Evolutionary conservation across 2,113 vertebrate genomes (phyloP).

Genomic region (Psilopsiagon aymara): DNA sequence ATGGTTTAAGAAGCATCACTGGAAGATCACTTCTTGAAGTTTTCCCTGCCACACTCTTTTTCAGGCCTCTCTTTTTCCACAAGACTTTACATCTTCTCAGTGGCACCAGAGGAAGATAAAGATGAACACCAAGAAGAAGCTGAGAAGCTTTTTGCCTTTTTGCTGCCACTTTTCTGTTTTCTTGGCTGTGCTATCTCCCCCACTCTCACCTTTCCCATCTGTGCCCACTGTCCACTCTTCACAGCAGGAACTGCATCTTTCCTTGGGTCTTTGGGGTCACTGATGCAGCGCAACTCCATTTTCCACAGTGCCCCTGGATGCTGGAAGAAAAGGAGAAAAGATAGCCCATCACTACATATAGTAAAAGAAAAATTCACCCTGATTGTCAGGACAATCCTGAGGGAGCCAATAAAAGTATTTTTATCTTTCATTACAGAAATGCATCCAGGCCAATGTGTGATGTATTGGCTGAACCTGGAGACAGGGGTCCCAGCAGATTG

Average conservation of each 20-base stretch:
- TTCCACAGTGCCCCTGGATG: not conserved
- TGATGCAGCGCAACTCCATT: not conserved
- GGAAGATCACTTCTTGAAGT: not conserved
- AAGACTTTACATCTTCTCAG: not conserved
- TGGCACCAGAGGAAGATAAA: not conserved
- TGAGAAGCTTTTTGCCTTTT: not conserved
- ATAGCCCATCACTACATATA: not conserved
- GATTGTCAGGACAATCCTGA: not conserved
- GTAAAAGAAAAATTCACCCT: not conserved
- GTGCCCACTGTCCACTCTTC: not conserved
- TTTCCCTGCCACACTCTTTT: not conserved
- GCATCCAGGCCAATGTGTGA: fast-evolving
- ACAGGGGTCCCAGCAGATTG: not conserved
- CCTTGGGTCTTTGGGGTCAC: not conserved
- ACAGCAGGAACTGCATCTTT: not conserved
- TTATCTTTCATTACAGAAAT: not conserved
- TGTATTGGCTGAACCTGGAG: not conserved
- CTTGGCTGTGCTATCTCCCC: not conserved
- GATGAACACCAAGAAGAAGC: not conserved
- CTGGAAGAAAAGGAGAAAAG: not conserved
- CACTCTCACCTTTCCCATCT: not conserved
- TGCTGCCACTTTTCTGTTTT: not conserved
- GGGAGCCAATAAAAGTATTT: not conserved
- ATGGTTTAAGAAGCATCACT: not conserved
- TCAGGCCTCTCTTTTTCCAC: not conserved